These are phyloP conservation scores for Elephantulus edwardii DNA, from an alignment of 2,113 vertebrate genomes.

Conservation along the genomic window DNA sequence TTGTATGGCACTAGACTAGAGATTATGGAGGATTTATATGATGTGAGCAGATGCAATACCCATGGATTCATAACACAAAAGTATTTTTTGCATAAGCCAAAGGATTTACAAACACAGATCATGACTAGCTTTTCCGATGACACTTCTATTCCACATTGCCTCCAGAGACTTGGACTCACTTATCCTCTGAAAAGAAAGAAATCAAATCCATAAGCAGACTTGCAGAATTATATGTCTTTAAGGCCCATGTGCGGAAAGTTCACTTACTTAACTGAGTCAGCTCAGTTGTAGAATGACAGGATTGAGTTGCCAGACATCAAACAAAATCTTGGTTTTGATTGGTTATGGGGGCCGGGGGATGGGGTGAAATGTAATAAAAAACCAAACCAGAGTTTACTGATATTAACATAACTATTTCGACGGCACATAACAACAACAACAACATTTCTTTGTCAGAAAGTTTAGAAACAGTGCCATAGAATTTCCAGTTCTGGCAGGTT, in stretches of 20 bases:
- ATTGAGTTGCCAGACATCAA: conserved; percentile 14
- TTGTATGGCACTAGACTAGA: neutral
- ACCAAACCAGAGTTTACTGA: conserved; percentile 42
- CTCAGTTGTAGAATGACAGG: neutral
- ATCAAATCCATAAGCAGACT: conserved; percentile 16
- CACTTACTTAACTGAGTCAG: neutral
- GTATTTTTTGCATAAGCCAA: conserved; percentile 1
- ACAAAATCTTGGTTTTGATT: conserved; percentile 27
- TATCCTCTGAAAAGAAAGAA: conserved; percentile 34
- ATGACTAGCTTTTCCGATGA: conserved; percentile 44
- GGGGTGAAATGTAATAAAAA: conserved; percentile 47
- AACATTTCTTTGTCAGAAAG: conserved; percentile 5
- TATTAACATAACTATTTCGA: neutral
- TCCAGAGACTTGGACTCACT: no score
- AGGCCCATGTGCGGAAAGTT: conserved; percentile 6
- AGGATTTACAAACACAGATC: neutral
- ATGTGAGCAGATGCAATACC: conserved; percentile 11
- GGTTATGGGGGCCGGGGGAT: no score
- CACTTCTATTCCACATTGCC: neutral
- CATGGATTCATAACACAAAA: conserved; percentile 3
- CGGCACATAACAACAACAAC: no score
- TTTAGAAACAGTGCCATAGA: conserved; percentile 26
- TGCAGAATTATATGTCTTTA: neutral
- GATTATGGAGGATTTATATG: neutral
- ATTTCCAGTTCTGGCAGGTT: conserved; percentile 22